Conservation (phyloP, 2,888 invertebrate genomes). For the Germaria angustata region DNA sequence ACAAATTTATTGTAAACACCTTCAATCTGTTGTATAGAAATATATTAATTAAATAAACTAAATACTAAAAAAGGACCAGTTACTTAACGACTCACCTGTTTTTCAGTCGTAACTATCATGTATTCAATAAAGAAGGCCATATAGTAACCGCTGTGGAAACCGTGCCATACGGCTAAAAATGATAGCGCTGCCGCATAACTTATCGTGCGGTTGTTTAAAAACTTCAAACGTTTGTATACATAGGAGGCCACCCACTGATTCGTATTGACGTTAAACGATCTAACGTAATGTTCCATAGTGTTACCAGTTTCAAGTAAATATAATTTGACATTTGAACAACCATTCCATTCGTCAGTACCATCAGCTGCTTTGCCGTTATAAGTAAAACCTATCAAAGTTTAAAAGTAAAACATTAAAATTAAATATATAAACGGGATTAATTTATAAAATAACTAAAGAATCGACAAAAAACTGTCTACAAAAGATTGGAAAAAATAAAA, state of each 20-base stretch:
- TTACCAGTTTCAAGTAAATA: conserved; percentile 89
- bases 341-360: conserved; percentile 93
- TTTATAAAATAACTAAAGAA: not conserved
- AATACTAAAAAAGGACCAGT: not conserved
- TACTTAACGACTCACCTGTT: conserved; percentile 84
- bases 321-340: conserved; percentile 94
- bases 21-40: conserved; percentile 70
- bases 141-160: conserved; percentile 96
- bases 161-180: conserved; percentile 98
- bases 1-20: conserved; percentile 71
- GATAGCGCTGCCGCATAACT: conserved; percentile 91
- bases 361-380: conserved; percentile 82
- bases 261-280: conserved; percentile 97
- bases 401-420: not conserved
- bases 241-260: conserved; percentile 97
- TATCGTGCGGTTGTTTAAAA: conserved; percentile 89
- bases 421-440: not conserved
- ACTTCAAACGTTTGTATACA: conserved; percentile 95
- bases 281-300: conserved; percentile 92
- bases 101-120: conserved; percentile 90
- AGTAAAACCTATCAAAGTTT: conserved; percentile 84
- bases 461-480: not conserved
- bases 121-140: conserved; percentile 95
- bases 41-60: not conserved
- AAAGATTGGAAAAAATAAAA: no score